These are phyloP conservation scores for Trematocara unimaculatum DNA, from an alignment of 2,113 vertebrate genomes.

Conservation along the genomic window DNA sequence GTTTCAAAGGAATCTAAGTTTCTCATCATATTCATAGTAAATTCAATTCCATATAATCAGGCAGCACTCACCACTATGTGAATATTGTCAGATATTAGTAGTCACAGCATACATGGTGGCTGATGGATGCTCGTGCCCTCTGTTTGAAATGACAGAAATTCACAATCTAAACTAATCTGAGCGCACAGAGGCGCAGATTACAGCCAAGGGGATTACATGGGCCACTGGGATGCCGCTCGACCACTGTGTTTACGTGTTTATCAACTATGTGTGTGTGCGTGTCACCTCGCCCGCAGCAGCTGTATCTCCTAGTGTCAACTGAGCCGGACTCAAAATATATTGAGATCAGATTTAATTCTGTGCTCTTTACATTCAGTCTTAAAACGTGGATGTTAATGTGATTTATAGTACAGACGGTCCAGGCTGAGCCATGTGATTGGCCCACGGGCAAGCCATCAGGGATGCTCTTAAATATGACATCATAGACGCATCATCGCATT, in stretches of 20 bases:
- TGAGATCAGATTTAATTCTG: not conserved
- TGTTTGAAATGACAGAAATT: constrained; percentile 43
- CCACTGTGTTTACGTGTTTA: not conserved
- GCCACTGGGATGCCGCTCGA: constrained; percentile 40
- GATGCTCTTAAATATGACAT: constrained; percentile 49
- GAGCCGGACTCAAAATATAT: not conserved
- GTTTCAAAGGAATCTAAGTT: not conserved
- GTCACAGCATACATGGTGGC: not conserved
- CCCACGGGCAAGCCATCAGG: not conserved
- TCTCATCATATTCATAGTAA: not conserved
- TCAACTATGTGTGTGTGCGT: not conserved
- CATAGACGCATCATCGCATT: constrained; percentile 40
- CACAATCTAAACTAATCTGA: constrained; percentile 63
- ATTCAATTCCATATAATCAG: not conserved
- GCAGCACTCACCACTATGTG: not conserved
- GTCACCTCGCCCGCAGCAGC: not conserved
- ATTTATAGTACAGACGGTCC: not conserved
- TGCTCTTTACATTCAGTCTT: not conserved
- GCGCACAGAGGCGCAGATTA: constrained; percentile 60
- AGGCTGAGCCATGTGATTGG: constrained; percentile 8
- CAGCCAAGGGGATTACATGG: constrained; percentile 60
- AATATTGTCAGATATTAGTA: not conserved
- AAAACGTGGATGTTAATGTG: constrained; percentile 2
- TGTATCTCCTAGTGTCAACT: not conserved
- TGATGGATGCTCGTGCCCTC: not conserved